These are phyloP conservation scores for Liparis tanakae DNA, from an alignment of 2,797 vertebrate genomes.

Conservation along the genomic window DNA sequence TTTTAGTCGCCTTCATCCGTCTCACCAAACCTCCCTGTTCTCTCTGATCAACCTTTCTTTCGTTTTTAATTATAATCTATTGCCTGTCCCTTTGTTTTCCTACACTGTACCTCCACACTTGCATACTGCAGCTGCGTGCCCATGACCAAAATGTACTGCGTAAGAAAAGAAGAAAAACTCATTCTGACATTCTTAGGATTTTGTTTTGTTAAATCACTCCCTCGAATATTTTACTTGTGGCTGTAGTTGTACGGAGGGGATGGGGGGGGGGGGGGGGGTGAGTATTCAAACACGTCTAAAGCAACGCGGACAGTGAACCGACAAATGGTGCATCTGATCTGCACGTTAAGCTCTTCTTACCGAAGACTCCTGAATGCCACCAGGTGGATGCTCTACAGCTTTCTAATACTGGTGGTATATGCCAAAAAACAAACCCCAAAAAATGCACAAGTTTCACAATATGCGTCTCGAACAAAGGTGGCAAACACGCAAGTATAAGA, in stretches of 20 bases:
- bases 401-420: conserved; percentile 77
- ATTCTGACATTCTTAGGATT: conserved; percentile 43
- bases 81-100: conserved; percentile 35
- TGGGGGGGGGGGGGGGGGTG: too few species aligned
- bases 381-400: conserved; percentile 75
- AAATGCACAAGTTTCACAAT: conserved; percentile 69
- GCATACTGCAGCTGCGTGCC: conserved; percentile 25
- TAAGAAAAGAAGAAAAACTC: conserved; percentile 24
- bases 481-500: conserved; percentile 44
- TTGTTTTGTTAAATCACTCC: conserved; percentile 30
- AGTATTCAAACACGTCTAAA: conserved; percentile 51
- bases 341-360: conserved; percentile 50
- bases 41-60: conserved; percentile 24
- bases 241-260: conserved; percentile 26
- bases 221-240: conserved; percentile 42
- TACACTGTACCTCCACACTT: conserved; percentile 41
- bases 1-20: conserved; percentile 41
- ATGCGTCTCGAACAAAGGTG: conserved; percentile 55
- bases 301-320: conserved; percentile 65
- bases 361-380: conserved; percentile 58
- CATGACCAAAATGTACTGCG: conserved; percentile 32
- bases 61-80: background rate
- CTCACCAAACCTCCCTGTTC: conserved; percentile 19
- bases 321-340: conserved; percentile 61
- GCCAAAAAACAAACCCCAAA: conserved; percentile 45